Evolutionary conservation across 2,888 invertebrate species (phyloP), one percentile per base, ranked within the genome.

Genomic region (Calliopum simillimum): DNA sequence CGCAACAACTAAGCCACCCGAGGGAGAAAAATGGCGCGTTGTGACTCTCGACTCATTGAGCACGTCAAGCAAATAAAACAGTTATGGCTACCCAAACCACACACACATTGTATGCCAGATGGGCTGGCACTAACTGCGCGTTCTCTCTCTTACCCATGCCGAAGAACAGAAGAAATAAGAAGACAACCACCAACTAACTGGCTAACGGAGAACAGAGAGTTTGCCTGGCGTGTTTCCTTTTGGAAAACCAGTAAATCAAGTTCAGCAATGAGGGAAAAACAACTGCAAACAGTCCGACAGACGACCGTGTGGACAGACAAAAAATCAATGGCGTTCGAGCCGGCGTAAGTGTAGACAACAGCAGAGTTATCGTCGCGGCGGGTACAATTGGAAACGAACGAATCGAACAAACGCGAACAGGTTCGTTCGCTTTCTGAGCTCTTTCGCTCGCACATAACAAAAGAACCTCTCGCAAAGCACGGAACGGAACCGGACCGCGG

Each of bases 391-490:
- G 33, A 33, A 33, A 43, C 23, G 56, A 68, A 65, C 56, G 55
- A 44, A 58, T 64, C 47, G 33, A 66, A 72, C 72, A 71, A 74
- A 71, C 74, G 71, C 72, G 73, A 81, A 81, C 82, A 82, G 82
- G 82, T 83, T 82, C 82, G 82, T 75, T 79, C 69, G 78, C 76
- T 76, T 75, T 76, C 76, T 76, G 79, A 76, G 77, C 76, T 77
- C 72, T 76, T 76, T 68, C 75, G 79, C 77, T 80, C 76, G 79
- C 76, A 79, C 86, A 86, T 80, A 86, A 85, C 85, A 86, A 85
- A 83, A 84, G 84, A 84, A 82, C 81, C 82, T 81, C 84, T 86
- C 81, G 82, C 82, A 79, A 83, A 79, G 84, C 82, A 82, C 86
- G 84, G 85, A 83, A 84, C 80, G 80, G 75, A 46, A 75, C 69